Conservation (phyloP, 2,797 vertebrate genomes). For the Galago senegalensis region DNA sequence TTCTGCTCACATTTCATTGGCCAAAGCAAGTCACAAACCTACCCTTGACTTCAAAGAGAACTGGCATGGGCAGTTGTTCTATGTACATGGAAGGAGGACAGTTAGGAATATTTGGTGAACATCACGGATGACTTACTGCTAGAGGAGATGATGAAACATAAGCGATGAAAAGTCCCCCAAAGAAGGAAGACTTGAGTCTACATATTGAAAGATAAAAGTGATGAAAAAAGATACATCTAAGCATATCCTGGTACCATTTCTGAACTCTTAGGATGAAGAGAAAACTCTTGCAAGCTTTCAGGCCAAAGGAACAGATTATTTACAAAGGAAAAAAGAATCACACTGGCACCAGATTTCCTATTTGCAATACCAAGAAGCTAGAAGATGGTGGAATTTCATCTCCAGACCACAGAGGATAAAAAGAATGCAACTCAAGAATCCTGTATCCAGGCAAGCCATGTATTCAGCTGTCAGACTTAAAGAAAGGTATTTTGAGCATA, state of each 20-base stretch:
- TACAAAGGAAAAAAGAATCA: constrained; percentile 46
- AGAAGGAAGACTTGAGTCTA: constrained; percentile 3
- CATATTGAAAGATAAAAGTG: background rate
- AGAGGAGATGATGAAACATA: background rate
- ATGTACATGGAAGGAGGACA: background rate
- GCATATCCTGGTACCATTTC: constrained; percentile 17
- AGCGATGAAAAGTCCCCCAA: background rate
- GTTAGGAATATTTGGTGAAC: background rate
- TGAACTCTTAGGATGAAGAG: background rate
- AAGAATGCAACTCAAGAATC: background rate
- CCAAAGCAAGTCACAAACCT: constrained; percentile 21
- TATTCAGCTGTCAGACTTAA: constrained; percentile 7
- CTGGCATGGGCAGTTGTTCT: background rate
- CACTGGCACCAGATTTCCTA: background rate
- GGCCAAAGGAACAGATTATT: constrained; percentile 25
- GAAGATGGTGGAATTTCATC: constrained; percentile 31
- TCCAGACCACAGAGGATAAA: background rate
- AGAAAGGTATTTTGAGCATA: background rate
- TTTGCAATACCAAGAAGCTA: background rate
- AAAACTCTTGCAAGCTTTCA: constrained; percentile 29
- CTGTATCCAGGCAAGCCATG: background rate
- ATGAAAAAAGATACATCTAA: background rate
- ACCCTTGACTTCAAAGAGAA: background rate
- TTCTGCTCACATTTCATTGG: constrained; percentile 4
- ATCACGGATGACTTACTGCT: background rate